Conservation (phyloP, 2,888 invertebrate genomes). For the Ophion slaviceki region DNA sequence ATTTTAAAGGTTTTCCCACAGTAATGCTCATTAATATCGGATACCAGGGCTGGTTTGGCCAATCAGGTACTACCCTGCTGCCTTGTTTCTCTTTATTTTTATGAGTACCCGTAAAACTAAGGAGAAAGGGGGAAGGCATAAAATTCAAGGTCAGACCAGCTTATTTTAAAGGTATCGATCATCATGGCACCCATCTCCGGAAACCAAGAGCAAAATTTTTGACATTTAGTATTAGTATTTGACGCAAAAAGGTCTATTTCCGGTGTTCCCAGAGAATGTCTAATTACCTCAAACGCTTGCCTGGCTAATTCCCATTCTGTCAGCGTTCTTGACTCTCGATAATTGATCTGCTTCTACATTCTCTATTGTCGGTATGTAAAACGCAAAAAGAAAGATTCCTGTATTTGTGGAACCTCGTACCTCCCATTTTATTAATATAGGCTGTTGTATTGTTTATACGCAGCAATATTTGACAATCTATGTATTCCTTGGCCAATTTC, state of each 20-base stretch:
- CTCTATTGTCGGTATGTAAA: constrained; percentile 43
- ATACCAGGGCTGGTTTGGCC: too few relatives aligned
- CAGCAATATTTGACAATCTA: constrained; percentile 36
- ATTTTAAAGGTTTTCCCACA: background rate
- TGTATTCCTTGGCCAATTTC: constrained; percentile 8
- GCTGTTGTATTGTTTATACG: constrained; percentile 61
- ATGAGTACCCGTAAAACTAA: too few relatives aligned
- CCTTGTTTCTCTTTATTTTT: too few relatives aligned
- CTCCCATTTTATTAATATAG: constrained; percentile 60
- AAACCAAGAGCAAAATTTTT: background rate
- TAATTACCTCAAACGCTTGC: background rate
- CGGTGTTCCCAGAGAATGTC: background rate
- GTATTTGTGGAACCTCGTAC: constrained; percentile 26
- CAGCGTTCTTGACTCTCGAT: background rate
- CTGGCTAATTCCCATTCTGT: constrained; percentile 1
- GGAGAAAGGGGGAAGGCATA: too few relatives aligned
- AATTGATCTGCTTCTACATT: constrained; percentile 42
- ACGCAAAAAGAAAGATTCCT: constrained; percentile 50
- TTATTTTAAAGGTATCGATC: too few relatives aligned
- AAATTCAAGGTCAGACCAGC: too few relatives aligned
- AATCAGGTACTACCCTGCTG: too few relatives aligned
- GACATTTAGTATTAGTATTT: background rate
- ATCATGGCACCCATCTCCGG: too few relatives aligned
- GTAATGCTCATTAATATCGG: too few relatives aligned
- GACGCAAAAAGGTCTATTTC: constrained; percentile 12